phyloP scores from a whole-genome alignment of 1,140 invertebrate species.

The Sweltsa coloradensis region DNA sequence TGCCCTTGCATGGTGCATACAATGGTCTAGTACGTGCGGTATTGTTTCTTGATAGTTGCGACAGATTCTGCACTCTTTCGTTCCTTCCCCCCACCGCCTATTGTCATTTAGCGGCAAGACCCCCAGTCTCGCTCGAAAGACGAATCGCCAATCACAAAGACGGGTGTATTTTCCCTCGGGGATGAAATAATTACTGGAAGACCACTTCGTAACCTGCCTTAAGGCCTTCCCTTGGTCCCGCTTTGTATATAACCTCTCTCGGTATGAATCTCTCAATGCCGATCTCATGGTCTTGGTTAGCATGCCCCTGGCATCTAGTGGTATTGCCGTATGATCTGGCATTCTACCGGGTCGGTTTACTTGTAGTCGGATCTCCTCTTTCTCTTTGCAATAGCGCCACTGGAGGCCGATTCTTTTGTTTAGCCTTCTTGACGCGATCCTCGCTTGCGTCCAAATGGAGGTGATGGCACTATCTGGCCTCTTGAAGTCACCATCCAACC shows the following conservation, averaged over 20 bases:
- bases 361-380: slow-evolving; percentile 4
- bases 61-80: slow-evolving; percentile 22
- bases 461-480: slow-evolving; percentile 4
- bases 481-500: slow-evolving; percentile 11
- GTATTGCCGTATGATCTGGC: slow-evolving; percentile 3
- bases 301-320: slow-evolving; percentile 1
- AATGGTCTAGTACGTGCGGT: slow-evolving; percentile 25
- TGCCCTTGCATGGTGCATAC: slow-evolving; percentile 13
- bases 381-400: slow-evolving; percentile 13
- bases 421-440: slow-evolving; percentile 12
- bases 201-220: slow-evolving; percentile 1
- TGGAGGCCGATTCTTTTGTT: neutral
- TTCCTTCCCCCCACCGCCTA: slow-evolving; percentile 1
- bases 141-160: slow-evolving; percentile 29
- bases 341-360: neutral
- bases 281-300: slow-evolving; percentile 7
- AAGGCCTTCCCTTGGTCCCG: slow-evolving; percentile 20
- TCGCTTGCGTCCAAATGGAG: slow-evolving; percentile 17
- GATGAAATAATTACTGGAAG: slow-evolving; percentile 20
- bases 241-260: neutral
- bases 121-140: slow-evolving; percentile 26
- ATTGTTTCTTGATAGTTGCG: slow-evolving; percentile 17
- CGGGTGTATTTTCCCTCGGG: slow-evolving; percentile 18
- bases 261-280: slow-evolving; percentile 10
- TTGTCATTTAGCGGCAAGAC: slow-evolving; percentile 24